Evolutionary conservation across 1,140 invertebrate genomes (phyloP).

Genomic region (Muscidifurax raptorellus): DNA sequence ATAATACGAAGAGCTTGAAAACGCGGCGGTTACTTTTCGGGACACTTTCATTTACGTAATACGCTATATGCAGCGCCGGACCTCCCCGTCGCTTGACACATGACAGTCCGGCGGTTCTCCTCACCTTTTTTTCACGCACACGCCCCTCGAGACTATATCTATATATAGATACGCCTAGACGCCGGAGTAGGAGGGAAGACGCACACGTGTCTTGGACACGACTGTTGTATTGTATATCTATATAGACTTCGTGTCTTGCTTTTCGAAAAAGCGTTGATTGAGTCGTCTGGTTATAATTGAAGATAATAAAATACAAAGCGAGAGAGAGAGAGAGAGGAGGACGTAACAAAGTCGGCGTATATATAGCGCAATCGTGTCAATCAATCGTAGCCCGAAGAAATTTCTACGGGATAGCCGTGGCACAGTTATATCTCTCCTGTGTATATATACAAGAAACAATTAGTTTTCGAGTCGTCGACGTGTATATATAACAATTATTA

Average conservation of each 20-base stretch:
- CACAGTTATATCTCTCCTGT: neutral
- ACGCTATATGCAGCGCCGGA: neutral
- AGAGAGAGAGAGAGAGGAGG: neutral
- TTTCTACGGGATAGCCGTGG: neutral
- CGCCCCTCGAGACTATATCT: neutral
- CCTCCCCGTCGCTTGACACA: slow-evolving; percentile 65
- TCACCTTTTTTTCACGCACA: slow-evolving; percentile 2
- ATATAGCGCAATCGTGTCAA: neutral
- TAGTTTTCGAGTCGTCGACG: neutral
- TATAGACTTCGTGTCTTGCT: neutral
- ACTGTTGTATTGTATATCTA: neutral
- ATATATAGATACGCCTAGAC: neutral
- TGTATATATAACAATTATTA: neutral
- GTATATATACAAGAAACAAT: neutral
- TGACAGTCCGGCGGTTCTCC: slow-evolving; percentile 63
- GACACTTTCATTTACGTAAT: slow-evolving; percentile 61
- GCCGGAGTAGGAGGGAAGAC: too few relatives aligned
- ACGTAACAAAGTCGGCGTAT: neutral
- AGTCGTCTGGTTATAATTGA: neutral
- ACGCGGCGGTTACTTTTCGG: slow-evolving; percentile 59
- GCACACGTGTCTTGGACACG: too few relatives aligned
- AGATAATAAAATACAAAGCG: neutral
- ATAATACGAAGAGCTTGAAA: slow-evolving; percentile 31
- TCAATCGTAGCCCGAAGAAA: neutral
- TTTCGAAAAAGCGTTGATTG: neutral